Evolutionary conservation across 2,113 vertebrate species (phyloP).

Genomic region (Asarcornis scutulata): DNA sequence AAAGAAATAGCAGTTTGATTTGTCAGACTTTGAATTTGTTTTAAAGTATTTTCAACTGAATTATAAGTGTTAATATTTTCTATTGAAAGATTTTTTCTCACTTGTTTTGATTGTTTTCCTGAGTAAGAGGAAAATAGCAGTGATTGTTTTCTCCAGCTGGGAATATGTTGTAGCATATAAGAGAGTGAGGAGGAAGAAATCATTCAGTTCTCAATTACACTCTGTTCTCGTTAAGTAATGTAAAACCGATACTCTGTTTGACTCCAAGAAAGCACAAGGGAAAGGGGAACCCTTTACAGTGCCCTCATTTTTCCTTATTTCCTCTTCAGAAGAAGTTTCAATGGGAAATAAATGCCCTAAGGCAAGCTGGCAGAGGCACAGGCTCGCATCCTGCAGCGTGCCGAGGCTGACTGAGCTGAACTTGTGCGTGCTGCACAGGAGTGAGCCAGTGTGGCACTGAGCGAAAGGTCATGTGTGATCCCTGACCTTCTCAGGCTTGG

Average conservation of each 20-base stretch:
- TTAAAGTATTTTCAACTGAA: constrained; percentile 10
- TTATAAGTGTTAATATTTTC: constrained; percentile 1
- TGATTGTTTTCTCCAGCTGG: neutral
- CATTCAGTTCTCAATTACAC: constrained; percentile 4
- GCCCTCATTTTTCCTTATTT: neutral
- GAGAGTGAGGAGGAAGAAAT: constrained; percentile 37
- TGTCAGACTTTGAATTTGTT: constrained; percentile 37
- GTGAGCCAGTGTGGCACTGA: neutral
- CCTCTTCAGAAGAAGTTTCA: neutral
- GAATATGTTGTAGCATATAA: neutral
- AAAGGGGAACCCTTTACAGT: neutral
- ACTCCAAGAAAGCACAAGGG: neutral
- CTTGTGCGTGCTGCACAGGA: neutral
- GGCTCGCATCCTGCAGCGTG: neutral
- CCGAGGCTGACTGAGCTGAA: neutral
- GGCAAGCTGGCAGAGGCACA: neutral
- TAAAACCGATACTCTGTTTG: neutral
- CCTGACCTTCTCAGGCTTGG: constrained; percentile 48
- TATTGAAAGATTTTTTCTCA: constrained; percentile 19
- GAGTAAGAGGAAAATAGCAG: constrained; percentile 4
- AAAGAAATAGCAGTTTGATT: neutral
- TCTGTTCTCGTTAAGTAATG: constrained; percentile 38
- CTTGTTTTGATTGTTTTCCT: neutral
- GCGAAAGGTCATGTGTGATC: constrained; percentile 50
- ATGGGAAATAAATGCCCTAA: neutral